These are phyloP conservation scores for Leucophenga montana DNA, from an alignment of 2,888 invertebrate genomes.

Conservation along the genomic window DNA sequence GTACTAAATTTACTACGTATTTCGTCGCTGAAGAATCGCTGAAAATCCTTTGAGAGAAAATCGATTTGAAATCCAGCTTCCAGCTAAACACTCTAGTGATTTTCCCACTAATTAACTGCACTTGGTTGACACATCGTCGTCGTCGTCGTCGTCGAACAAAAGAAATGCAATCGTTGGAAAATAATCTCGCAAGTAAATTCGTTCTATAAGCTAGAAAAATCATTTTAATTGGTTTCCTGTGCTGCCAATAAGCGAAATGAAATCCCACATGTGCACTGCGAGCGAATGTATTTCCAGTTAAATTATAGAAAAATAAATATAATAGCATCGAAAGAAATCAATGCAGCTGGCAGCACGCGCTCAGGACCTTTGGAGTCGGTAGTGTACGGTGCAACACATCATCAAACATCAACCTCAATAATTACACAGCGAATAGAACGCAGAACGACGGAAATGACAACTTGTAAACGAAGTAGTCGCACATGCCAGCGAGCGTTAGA, in stretches of 20 bases:
- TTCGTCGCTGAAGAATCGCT: background rate
- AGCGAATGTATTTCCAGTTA: slow-evolving; percentile 50
- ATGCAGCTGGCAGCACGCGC: too few species aligned
- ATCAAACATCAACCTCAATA: slow-evolving; percentile 1
- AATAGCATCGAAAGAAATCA: background rate
- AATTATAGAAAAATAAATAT: slow-evolving; percentile 56
- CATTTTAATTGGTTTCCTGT: slow-evolving; percentile 63
- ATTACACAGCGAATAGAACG: slow-evolving; percentile 9
- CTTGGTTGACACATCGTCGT: slow-evolving; percentile 61
- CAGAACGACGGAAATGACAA: too few species aligned
- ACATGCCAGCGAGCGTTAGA: too few species aligned
- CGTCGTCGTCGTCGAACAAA: slow-evolving; percentile 5
- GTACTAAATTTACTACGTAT: background rate
- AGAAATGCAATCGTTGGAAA: background rate
- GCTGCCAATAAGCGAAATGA: slow-evolving; percentile 55
- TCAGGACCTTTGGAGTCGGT: too few species aligned
- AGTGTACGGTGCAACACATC: background rate
- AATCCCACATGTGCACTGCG: slow-evolving; percentile 59
- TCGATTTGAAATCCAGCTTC: slow-evolving; percentile 40
- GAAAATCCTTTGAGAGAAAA: slow-evolving; percentile 5
- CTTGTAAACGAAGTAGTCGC: too few species aligned
- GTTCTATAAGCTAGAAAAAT: slow-evolving; percentile 8
- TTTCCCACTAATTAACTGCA: slow-evolving; percentile 66
- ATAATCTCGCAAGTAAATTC: slow-evolving; percentile 1
- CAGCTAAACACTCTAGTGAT: slow-evolving; percentile 63